phyloP scores from a whole-genome alignment of 1,140 invertebrate species.

The Drosophila trapezifrons region DNA sequence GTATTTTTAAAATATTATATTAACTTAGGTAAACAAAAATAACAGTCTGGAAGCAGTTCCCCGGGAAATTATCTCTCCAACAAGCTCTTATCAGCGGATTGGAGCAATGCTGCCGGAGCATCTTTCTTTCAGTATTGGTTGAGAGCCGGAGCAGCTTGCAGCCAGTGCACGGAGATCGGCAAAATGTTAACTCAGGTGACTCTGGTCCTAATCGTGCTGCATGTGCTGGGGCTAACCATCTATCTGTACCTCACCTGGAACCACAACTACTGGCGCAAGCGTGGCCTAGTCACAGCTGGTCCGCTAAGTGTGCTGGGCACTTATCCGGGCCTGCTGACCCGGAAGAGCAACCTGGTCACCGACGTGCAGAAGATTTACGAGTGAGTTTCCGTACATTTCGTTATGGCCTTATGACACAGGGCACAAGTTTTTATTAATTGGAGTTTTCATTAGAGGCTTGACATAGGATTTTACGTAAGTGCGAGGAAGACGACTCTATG shows the following conservation, averaged over 20 bases:
- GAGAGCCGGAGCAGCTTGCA: slow-evolving; percentile 2
- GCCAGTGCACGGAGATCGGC: slow-evolving; percentile 6
- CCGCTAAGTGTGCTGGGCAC: slow-evolving; percentile 77
- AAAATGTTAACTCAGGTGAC: slow-evolving; percentile 53
- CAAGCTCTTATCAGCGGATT: background rate
- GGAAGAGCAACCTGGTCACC: slow-evolving; percentile 62
- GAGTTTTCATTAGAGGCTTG: too few relatives aligned
- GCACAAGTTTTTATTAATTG: too few relatives aligned
- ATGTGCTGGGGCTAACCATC: slow-evolving; percentile 51
- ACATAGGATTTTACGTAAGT: too few relatives aligned
- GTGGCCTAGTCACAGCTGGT: slow-evolving; percentile 73
- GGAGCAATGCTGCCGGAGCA: background rate
- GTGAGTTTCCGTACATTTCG: slow-evolving; percentile 34
- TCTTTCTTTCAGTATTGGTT: slow-evolving; percentile 10
- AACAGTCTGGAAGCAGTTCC: too few relatives aligned
- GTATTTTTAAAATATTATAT: slow-evolving; percentile 7
- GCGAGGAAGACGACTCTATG: too few relatives aligned
- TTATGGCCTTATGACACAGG: too few relatives aligned
- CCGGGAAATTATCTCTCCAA: background rate
- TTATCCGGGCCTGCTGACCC: slow-evolving; percentile 84
- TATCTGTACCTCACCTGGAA: slow-evolving; percentile 83
- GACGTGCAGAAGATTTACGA: slow-evolving; percentile 70
- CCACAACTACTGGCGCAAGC: slow-evolving; percentile 77
- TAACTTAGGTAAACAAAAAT: slow-evolving; percentile 4
- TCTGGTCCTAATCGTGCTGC: slow-evolving; percentile 37